These are phyloP conservation scores for Scaptomyza reducta DNA, from an alignment of 2,888 invertebrate genomes.

Conservation along the genomic window DNA sequence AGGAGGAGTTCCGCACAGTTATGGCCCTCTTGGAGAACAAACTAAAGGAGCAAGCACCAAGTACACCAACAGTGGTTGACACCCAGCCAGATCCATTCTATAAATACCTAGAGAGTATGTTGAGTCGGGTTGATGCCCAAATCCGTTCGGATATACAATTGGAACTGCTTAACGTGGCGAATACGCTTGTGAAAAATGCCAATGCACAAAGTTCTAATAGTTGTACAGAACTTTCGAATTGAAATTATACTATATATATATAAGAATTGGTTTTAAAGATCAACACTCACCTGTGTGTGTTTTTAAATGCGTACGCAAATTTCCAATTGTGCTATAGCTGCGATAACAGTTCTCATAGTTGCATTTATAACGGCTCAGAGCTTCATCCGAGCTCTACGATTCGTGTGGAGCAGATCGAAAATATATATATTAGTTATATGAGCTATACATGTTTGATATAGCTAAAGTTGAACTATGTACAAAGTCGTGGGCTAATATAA, in stretches of 20 bases:
- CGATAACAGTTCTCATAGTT: constrained; percentile 94
- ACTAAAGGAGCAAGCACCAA: constrained; percentile 6
- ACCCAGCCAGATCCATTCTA: constrained; percentile 40
- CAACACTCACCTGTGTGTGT: constrained; percentile 93
- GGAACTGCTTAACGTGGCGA: constrained; percentile 38
- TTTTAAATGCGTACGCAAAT: constrained; percentile 97
- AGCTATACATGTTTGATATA: constrained; percentile 11
- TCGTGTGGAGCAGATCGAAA: constrained; percentile 15
- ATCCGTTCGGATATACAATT: constrained; percentile 47
- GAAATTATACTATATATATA: neutral
- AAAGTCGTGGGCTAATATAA: constrained; percentile 47
- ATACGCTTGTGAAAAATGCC: constrained; percentile 22
- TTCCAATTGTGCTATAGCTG: constrained; percentile 96
- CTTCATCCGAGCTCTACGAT: constrained; percentile 81
- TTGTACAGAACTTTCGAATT: neutral
- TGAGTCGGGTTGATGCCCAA: constrained; percentile 34
- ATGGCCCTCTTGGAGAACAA: constrained; percentile 39
- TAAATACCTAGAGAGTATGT: constrained; percentile 43
- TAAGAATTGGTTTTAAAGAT: neutral
- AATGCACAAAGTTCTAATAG: neutral
- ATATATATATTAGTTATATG: constrained; percentile 23
- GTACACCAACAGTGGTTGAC: neutral
- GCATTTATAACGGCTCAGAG: constrained; percentile 90
- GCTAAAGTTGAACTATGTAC: constrained; percentile 46
- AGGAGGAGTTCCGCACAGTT: constrained; percentile 27